phyloP scores from a whole-genome alignment of 1,140 invertebrate species.

The Lepidotrigona ventralis region DNA sequence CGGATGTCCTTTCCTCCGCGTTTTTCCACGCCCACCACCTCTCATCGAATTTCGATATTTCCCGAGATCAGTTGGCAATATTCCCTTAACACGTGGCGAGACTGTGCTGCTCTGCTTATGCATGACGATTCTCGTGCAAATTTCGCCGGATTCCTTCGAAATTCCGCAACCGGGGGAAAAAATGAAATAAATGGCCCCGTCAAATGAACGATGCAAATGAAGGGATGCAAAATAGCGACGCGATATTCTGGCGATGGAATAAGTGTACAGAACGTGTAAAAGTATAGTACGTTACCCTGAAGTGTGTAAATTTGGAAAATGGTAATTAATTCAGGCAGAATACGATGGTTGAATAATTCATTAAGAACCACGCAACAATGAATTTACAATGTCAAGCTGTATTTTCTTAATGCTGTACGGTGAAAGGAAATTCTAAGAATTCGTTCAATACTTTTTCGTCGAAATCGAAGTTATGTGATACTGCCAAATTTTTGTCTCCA shows the following conservation, averaged over 20 bases:
- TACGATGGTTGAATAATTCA: not conserved
- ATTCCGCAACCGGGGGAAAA: not conserved
- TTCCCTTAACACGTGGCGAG: constrained; percentile 14
- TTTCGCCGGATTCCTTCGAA: not conserved
- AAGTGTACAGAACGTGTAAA: not conserved
- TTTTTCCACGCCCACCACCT: not conserved
- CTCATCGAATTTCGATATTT: constrained; percentile 19
- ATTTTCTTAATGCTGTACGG: too few relatives aligned
- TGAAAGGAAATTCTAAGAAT: too few relatives aligned
- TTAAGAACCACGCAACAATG: too few relatives aligned
- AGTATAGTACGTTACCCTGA: not conserved
- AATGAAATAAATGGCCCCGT: not conserved
- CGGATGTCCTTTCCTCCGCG: not conserved
- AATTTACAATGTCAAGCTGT: too few relatives aligned
- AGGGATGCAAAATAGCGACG: not conserved
- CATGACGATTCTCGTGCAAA: constrained; percentile 9
- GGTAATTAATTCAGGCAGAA: not conserved
- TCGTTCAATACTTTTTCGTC: too few relatives aligned
- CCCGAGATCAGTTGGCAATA: constrained; percentile 11
- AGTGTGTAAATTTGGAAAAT: not conserved
- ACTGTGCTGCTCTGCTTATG: not conserved
- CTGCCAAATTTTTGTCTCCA: too few relatives aligned
- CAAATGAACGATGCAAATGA: not conserved
- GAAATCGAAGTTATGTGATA: too few relatives aligned
- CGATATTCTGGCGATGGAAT: not conserved